Evolutionary conservation across 2,113 vertebrate genomes (phyloP).

Genomic region (Atlantisia rogersi): DNA sequence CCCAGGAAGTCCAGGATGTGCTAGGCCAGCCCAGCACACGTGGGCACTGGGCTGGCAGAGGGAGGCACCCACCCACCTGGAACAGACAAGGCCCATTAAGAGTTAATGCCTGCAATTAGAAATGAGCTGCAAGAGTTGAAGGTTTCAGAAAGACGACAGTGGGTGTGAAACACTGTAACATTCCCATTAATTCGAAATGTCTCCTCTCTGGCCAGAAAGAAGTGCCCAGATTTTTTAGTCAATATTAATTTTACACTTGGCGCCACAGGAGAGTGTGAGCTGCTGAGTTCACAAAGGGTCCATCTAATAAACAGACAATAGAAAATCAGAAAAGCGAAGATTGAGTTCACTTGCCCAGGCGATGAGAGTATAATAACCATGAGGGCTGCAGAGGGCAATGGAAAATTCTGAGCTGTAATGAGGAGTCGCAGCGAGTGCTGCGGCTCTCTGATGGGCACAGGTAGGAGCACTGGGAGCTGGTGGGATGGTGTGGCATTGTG

Average conservation of each 20-base stretch:
- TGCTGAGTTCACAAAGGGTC: conserved; percentile 66
- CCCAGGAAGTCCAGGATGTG: neutral
- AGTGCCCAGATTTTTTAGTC: conserved; percentile 70
- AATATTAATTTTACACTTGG: conserved; percentile 78
- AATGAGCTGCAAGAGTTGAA: conserved; percentile 26
- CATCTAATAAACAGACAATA: conserved; percentile 71
- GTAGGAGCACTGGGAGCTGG: neutral
- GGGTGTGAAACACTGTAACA: conserved; percentile 61
- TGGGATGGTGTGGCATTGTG: neutral
- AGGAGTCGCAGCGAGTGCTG: conserved; percentile 1
- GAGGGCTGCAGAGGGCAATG: conserved; percentile 44
- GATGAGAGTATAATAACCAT: conserved; percentile 49
- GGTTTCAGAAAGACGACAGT: conserved; percentile 28
- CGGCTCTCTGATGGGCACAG: neutral
- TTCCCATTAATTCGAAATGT: conserved; percentile 63
- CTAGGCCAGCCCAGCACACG: neutral
- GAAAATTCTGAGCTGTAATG: conserved; percentile 47
- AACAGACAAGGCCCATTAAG: conserved; percentile 8
- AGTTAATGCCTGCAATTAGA: conserved; percentile 60
- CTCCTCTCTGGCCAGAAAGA: conserved; percentile 56
- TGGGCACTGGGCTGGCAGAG: neutral
- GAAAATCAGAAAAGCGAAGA: conserved; percentile 47
- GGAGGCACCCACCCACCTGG: neutral
- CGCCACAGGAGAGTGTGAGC: conserved; percentile 57
- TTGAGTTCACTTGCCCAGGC: conserved; percentile 37